Evolutionary conservation across 2,113 vertebrate species (phyloP).

Genomic region (Thryonomys swinderianus): DNA sequence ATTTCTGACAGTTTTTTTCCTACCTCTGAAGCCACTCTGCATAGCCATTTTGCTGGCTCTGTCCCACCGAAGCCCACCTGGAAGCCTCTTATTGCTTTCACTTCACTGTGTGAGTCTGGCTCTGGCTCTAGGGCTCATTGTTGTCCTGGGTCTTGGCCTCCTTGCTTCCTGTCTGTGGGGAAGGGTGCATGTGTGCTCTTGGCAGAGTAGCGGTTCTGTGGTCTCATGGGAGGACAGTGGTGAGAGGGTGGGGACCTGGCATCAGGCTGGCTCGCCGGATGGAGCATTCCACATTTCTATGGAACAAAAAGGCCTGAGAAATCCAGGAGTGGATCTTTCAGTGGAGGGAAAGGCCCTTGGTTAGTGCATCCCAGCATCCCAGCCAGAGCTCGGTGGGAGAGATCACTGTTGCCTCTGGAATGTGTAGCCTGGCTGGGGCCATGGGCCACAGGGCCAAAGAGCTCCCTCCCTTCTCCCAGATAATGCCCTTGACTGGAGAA

Average conservation of each 20-base stretch:
- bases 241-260: background rate
- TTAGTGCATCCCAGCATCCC: background rate
- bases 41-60: fast-evolving
- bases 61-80: background rate
- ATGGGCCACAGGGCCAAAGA: background rate
- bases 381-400: background rate
- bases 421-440: background rate
- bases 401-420: background rate
- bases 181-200: background rate
- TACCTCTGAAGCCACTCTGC: background rate
- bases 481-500: background rate
- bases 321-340: background rate
- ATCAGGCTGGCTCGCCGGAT: background rate
- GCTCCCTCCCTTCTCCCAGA: background rate
- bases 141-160: background rate
- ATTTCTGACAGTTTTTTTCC: background rate
- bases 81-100: background rate
- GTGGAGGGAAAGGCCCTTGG: background rate
- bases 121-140: background rate
- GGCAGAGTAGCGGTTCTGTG: background rate
- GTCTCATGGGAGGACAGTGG: background rate
- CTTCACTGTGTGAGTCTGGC: fast-evolving
- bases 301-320: background rate
- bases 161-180: background rate
- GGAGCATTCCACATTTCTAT: background rate